Evolutionary conservation across 1,140 invertebrate species (phyloP), one percentile per base, ranked within the genome.

Genomic region (Harpegnathos saltator): DNA sequence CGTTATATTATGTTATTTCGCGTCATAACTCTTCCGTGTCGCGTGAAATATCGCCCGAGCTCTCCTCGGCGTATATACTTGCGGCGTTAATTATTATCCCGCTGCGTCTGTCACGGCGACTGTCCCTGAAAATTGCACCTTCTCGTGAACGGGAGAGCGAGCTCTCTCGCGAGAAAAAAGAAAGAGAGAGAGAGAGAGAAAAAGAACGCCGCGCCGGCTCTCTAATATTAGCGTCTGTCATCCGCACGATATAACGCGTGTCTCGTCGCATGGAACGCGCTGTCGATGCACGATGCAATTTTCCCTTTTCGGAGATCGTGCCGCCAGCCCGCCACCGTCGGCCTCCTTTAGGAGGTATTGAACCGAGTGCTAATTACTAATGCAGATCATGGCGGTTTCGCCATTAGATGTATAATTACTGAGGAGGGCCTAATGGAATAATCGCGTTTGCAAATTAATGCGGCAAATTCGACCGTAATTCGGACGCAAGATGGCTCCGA

Each of bases 371-470:
- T 80, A 80, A 80, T 80, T 80, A 80, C 65, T 71, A 80, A 80
- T 80, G 75, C 75, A 44, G 52, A 71, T 71, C 63, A 80, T 59
- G 75, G 65, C 75, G 52, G 63, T 78, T 69, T 69, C 75, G 52
- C 75, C 52, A 63, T 52, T 65, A 78, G 75, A 80, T 80, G 65
- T 80, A 52, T 80, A 71, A 80, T 80, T 80, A 80, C 65, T 80
- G 75, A 80, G 75, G 65, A 80, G 75, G 33, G 71, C 59, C 65
- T 80, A 80, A 80, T 80, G 75, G 75, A 80, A 80, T 80, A 80
- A 80, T 80, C 75, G 72, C 62, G 58, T 77, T 66, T 66, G 72
- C 71, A 65, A 66, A 75, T 77, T 75, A 75, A 83, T 83, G 73
- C 72, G 22, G 71, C 65, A 80, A 48, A 65, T 65, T 58, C 58